These are phyloP conservation scores for Cerastis leucographa DNA, from an alignment of 2,888 invertebrate species.

Conservation along the genomic window DNA sequence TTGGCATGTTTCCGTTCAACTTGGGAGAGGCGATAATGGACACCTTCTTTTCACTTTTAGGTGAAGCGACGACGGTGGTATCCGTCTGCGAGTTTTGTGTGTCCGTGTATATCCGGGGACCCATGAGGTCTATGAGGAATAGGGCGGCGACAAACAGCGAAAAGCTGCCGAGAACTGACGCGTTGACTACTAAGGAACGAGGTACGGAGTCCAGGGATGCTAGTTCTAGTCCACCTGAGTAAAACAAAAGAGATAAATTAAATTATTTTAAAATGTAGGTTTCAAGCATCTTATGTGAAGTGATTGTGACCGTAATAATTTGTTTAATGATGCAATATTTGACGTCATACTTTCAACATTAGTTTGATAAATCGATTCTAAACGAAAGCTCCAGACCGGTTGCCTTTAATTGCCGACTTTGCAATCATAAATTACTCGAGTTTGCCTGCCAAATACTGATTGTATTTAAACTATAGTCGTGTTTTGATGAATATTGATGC, in stretches of 20 bases:
- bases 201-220: slow-evolving; percentile 94
- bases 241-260: slow-evolving; percentile 10
- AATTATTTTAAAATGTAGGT: neutral
- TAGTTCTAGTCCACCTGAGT: slow-evolving; percentile 92
- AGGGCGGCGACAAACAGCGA: slow-evolving; percentile 92
- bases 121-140: slow-evolving; percentile 93
- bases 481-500: neutral
- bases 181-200: slow-evolving; percentile 92
- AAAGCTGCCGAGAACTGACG: slow-evolving; percentile 92
- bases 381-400: slow-evolving; percentile 45
- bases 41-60: slow-evolving; percentile 81
- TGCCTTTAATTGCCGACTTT: slow-evolving; percentile 39
- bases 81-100: slow-evolving; percentile 86
- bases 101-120: slow-evolving; percentile 87
- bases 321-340: slow-evolving; percentile 29
- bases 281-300: neutral
- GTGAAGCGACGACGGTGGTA: slow-evolving; percentile 72
- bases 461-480: neutral
- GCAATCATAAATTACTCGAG: slow-evolving; percentile 34
- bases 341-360: slow-evolving; percentile 21
- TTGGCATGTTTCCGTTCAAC: slow-evolving; percentile 69
- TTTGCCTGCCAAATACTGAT: slow-evolving; percentile 42
- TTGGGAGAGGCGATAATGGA: slow-evolving; percentile 76
- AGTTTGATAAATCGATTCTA: slow-evolving; percentile 43
- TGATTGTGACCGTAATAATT: slow-evolving; percentile 1